Conservation (phyloP, 1,140 invertebrate genomes). For the Stegodyphus dumicola region DNA sequence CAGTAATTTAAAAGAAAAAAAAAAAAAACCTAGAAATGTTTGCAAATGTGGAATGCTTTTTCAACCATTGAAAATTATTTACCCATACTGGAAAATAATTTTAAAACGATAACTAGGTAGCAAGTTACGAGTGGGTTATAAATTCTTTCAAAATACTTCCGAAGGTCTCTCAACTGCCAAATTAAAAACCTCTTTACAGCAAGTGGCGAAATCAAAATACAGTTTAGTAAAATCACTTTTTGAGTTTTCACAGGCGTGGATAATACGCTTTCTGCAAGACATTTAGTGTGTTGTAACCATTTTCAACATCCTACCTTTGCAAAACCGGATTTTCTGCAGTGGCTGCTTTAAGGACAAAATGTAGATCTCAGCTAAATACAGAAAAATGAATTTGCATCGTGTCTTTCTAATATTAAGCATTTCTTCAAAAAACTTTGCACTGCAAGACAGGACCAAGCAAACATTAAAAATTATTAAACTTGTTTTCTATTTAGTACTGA, state of each 20-base stretch:
- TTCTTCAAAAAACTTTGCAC: not conserved
- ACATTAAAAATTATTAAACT: not conserved
- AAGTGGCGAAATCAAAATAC: not conserved
- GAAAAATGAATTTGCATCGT: not conserved
- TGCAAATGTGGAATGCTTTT: not conserved
- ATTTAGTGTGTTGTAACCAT: not conserved
- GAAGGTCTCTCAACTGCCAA: not conserved
- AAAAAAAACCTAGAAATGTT: not conserved
- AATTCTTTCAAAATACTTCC: not conserved
- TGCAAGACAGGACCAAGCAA: not conserved
- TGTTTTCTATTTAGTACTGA: not conserved
- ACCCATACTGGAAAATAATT: not conserved
- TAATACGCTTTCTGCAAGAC: not conserved
- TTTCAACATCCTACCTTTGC: not conserved
- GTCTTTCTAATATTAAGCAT: not conserved
- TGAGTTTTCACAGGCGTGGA: not conserved
- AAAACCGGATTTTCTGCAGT: not conserved
- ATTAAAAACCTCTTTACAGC: not conserved
- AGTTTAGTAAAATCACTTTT: not conserved
- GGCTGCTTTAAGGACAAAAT: not conserved
- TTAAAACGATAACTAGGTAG: not conserved
- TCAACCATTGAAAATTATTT: not conserved
- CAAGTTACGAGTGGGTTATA: not conserved
- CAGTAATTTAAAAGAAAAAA: too few relatives aligned
- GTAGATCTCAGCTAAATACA: not conserved